Percentiles rank a stretch among this genome's conserved stretches.
phyloP scores from a whole-genome alignment of 2,113 vertebrate genomes.

The Acanthochromis polyacanthus region DNA sequence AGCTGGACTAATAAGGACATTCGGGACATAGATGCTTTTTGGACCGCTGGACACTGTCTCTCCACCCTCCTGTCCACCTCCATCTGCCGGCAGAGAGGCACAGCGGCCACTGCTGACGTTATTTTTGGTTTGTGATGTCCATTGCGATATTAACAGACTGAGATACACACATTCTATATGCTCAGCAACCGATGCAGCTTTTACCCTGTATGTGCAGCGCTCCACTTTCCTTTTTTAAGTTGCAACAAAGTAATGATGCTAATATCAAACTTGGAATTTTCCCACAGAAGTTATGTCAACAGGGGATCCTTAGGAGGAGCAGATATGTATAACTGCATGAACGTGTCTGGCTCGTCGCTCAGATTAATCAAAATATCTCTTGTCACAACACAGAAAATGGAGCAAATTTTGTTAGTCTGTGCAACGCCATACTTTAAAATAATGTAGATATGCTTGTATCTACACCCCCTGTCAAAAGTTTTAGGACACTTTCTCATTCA shows the following conservation, averaged over 20 bases:
- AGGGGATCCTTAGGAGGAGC: not conserved
- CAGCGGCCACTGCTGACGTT: constrained; percentile 48
- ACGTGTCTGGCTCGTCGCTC: not conserved
- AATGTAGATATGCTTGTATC: no score
- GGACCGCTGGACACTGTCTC: constrained; percentile 66
- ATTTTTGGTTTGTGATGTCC: constrained; percentile 79
- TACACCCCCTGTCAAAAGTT: no score
- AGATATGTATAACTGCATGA: not conserved
- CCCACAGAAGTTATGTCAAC: not conserved
- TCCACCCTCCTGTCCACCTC: constrained; percentile 55
- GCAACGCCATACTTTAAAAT: not conserved
- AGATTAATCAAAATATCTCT: constrained; percentile 22
- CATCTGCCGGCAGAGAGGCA: constrained; percentile 43
- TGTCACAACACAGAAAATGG: constrained; percentile 7
- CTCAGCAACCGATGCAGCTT: constrained; percentile 53
- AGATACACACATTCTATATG: constrained; percentile 52
- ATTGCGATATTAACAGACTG: constrained; percentile 54
- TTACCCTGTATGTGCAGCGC: constrained; percentile 64
- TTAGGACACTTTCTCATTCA: no score
- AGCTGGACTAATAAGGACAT: constrained; percentile 88
- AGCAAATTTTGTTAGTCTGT: no score
- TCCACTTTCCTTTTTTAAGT: constrained; percentile 32
- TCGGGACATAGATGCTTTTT: constrained; percentile 71
- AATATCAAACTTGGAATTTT: constrained; percentile 29
- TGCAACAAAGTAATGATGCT: constrained; percentile 14